Conservation (phyloP, 2,797 vertebrate genomes). For the Melanotaenia parkinsoni region DNA sequence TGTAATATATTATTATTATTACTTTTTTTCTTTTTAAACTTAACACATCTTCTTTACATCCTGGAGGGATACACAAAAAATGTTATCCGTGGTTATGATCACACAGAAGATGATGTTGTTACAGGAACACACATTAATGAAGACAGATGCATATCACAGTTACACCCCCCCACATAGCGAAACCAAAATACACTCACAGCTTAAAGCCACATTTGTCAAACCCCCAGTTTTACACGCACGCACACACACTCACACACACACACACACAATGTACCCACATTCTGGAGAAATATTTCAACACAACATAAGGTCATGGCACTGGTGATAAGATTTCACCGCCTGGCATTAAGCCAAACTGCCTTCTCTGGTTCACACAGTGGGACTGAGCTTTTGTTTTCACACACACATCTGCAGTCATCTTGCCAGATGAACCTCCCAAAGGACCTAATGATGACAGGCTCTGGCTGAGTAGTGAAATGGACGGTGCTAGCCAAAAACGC, state of each 20-base stretch:
- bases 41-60: not conserved
- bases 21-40: not conserved
- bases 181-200: constrained; percentile 26
- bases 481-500: constrained; percentile 33
- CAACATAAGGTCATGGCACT: constrained; percentile 52
- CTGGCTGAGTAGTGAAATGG: constrained; percentile 45
- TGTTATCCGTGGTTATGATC: not conserved
- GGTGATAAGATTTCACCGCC: constrained; percentile 51
- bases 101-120: not conserved
- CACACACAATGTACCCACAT: constrained; percentile 19
- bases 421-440: constrained; percentile 54
- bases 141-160: constrained; percentile 5
- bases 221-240: not conserved
- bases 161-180: constrained; percentile 9
- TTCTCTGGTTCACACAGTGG: constrained; percentile 47
- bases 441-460: constrained; percentile 49
- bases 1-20: too few species aligned
- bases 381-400: constrained; percentile 35
- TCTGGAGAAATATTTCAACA: constrained; percentile 54
- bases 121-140: constrained; percentile 21
- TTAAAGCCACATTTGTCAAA: constrained; percentile 36
- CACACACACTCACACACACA: not conserved
- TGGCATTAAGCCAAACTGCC: constrained; percentile 41
- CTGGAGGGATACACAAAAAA: not conserved
- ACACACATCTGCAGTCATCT: constrained; percentile 26